Percentiles rank a stretch among this genome's conserved stretches.
Conservation (phyloP, 2,888 invertebrate species). For the Barypeithes pellucidus region DNA sequence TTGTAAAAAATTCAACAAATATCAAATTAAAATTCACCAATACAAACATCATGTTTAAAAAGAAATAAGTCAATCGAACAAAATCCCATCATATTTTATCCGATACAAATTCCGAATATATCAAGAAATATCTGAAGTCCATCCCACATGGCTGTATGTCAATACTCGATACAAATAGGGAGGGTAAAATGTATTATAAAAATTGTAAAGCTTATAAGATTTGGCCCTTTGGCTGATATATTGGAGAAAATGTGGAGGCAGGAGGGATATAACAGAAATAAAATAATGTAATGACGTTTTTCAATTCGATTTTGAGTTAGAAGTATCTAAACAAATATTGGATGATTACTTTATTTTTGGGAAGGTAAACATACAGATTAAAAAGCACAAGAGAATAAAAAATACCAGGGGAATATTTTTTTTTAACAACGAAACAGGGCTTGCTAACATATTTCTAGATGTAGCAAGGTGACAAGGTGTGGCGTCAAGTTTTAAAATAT, state of each 20-base stretch:
- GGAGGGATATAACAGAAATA: slow-evolving; percentile 2
- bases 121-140: slow-evolving; percentile 28
- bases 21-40: slow-evolving; percentile 13
- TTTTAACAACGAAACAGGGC: no score
- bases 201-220: slow-evolving; percentile 25
- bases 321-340: not conserved
- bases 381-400: no score
- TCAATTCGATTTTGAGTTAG: not conserved
- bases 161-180: slow-evolving; percentile 24
- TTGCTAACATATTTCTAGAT: no score
- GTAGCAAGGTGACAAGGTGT: no score
- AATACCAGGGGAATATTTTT: no score
- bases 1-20: not conserved
- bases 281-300: slow-evolving; percentile 16
- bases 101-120: slow-evolving; percentile 19
- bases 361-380: no score
- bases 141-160: slow-evolving; percentile 27
- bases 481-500: no score
- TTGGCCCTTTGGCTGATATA: slow-evolving; percentile 22
- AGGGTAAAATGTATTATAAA: slow-evolving; percentile 26
- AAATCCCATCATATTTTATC: slow-evolving; percentile 21
- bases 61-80: slow-evolving; percentile 19
- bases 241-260: slow-evolving; percentile 16
- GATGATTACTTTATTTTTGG: not conserved
- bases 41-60: slow-evolving; percentile 22